Evolutionary conservation across 2,888 invertebrate genomes (phyloP).

Genomic region (Rhingia rostrata): DNA sequence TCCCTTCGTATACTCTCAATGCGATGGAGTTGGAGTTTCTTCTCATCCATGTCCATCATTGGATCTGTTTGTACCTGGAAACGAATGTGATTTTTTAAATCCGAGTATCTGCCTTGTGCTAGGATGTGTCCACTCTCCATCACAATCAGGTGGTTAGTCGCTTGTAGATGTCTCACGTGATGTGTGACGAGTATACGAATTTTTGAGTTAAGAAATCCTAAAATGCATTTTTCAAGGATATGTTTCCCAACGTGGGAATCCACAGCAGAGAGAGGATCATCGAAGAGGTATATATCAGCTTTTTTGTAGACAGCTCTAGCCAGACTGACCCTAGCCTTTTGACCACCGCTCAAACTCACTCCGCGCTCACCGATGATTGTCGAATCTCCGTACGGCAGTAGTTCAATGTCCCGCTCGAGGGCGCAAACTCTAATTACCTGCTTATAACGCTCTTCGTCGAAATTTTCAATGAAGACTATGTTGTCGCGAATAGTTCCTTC

Average conservation of each 20-base stretch:
- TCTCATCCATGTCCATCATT: conserved; percentile 31
- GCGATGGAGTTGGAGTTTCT: conserved; percentile 21
- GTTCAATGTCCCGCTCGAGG: conserved; percentile 86
- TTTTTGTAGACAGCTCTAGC: conserved; percentile 88
- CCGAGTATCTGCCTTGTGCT: conserved; percentile 75
- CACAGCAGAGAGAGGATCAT: conserved; percentile 89
- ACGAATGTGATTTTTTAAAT: conserved; percentile 82
- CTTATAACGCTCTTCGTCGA: conserved; percentile 84
- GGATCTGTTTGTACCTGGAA: conserved; percentile 12
- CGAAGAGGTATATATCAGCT: conserved; percentile 88
- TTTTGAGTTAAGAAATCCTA: conserved; percentile 84
- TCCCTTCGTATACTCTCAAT: conserved; percentile 33
- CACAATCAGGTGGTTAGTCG: conserved; percentile 83
- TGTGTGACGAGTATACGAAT: conserved; percentile 88
- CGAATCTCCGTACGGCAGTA: conserved; percentile 83
- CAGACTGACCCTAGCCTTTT: conserved; percentile 88
- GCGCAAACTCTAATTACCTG: conserved; percentile 85
- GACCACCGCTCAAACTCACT: conserved; percentile 87
- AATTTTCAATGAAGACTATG: conserved; percentile 90
- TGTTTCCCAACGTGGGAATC: conserved; percentile 89
- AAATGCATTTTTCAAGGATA: conserved; percentile 88
- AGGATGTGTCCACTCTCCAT: conserved; percentile 82
- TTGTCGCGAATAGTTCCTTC: conserved; percentile 92
- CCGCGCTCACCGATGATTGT: conserved; percentile 86
- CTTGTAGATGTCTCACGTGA: conserved; percentile 85